Conservation (phyloP, 2,797 vertebrate species). For the Columba guinea region DNA sequence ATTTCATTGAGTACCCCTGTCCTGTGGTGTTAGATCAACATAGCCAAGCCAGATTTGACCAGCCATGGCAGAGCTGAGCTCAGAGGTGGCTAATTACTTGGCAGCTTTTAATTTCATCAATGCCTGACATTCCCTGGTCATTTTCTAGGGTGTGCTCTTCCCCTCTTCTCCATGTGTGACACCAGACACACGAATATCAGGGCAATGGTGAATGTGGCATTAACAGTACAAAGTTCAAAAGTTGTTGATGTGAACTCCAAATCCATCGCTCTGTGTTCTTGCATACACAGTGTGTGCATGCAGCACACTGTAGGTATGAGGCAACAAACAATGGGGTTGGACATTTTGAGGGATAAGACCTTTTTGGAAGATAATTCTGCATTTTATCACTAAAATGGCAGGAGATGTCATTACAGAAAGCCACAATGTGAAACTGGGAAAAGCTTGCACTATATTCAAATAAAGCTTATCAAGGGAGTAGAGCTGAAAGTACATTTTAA, state of each 20-base stretch:
- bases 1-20: neutral
- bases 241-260: neutral
- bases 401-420: neutral
- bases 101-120: neutral
- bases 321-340: neutral
- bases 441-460: neutral
- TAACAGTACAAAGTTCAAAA: neutral
- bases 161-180: neutral
- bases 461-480: neutral
- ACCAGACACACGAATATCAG: neutral
- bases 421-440: neutral
- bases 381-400: neutral
- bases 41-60: neutral
- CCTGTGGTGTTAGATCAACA: neutral
- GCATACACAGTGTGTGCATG: neutral
- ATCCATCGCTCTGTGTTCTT: neutral
- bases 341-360: neutral
- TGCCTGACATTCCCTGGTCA: neutral
- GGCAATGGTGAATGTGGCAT: neutral
- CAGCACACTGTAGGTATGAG: neutral
- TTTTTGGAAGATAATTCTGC: neutral
- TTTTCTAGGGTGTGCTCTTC: neutral
- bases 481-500: neutral
- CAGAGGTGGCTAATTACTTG: neutral
- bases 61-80: neutral